phyloP scores from a whole-genome alignment of 2,113 vertebrate genomes.

The Dicerorhinus sumatrensis region DNA sequence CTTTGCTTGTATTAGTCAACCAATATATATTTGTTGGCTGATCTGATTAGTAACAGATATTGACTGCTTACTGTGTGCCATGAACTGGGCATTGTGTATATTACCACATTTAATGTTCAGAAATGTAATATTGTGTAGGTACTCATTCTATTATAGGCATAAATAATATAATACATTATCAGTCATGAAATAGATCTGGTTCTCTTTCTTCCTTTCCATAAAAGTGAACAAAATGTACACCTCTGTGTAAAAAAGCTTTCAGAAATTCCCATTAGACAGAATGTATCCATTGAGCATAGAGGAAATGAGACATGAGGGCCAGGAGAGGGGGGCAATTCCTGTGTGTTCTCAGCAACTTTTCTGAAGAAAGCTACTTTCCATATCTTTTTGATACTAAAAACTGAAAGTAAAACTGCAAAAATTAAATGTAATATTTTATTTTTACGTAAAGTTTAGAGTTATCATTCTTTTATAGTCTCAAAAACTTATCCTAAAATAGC shows the following conservation, averaged over 20 bases:
- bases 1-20: background rate
- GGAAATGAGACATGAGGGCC: background rate
- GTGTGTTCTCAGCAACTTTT: conserved; percentile 21
- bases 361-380: background rate
- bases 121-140: background rate
- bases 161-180: background rate
- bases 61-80: background rate
- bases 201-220: background rate
- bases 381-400: conserved; percentile 15
- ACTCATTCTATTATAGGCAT: background rate
- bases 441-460: conserved; percentile 44
- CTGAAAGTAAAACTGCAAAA: conserved; percentile 22
- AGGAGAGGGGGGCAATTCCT: background rate
- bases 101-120: background rate
- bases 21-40: background rate
- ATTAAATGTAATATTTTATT: conserved; percentile 32
- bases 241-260: background rate
- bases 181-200: background rate
- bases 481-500: background rate
- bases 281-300: background rate
- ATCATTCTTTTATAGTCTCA: background rate
- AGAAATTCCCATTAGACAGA: background rate
- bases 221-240: background rate
- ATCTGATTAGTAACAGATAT: background rate
- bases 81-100: background rate